Conservation (phyloP, 2,888 invertebrate genomes). For the Melolontha melolontha region DNA sequence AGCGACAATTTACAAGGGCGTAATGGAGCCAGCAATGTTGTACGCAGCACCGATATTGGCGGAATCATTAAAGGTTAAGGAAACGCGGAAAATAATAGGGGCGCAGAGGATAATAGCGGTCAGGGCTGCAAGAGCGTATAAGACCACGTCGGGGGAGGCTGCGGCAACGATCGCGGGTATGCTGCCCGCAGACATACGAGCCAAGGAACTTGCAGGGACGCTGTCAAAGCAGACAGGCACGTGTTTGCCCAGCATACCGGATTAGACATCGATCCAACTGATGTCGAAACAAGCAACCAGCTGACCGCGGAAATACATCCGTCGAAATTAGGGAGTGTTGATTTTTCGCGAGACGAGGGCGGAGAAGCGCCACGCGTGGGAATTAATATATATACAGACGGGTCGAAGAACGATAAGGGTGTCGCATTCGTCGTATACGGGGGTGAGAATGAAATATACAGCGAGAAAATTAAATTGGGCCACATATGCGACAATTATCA, state of each 20-base stretch:
- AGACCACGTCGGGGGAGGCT: not conserved
- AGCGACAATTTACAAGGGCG: slow-evolving; percentile 35
- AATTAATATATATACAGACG: too few species aligned
- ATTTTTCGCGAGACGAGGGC: too few species aligned
- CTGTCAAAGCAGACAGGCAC: not conserved
- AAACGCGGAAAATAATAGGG: not conserved
- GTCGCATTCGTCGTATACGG: too few species aligned
- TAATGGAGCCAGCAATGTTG: slow-evolving; percentile 32
- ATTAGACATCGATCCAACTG: too few species aligned
- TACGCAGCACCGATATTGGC: slow-evolving; percentile 41
- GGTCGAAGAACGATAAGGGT: too few species aligned
- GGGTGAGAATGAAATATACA: too few species aligned
- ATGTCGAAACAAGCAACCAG: not conserved
- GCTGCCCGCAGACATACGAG: too few species aligned
- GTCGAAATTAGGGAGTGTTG: not conserved
- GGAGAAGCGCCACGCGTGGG: too few species aligned
- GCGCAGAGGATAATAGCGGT: slow-evolving; percentile 4
- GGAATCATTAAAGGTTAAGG: slow-evolving; percentile 1
- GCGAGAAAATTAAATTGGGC: not conserved
- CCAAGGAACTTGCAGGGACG: too few species aligned
- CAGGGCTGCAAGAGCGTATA: not conserved
- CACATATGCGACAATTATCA: not conserved
- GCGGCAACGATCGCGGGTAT: too few species aligned
- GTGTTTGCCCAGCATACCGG: too few species aligned
- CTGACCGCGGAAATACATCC: not conserved